Evolutionary conservation across 1,140 invertebrate genomes (phyloP).

Genomic region (Gryllus bimaculatus): DNA sequence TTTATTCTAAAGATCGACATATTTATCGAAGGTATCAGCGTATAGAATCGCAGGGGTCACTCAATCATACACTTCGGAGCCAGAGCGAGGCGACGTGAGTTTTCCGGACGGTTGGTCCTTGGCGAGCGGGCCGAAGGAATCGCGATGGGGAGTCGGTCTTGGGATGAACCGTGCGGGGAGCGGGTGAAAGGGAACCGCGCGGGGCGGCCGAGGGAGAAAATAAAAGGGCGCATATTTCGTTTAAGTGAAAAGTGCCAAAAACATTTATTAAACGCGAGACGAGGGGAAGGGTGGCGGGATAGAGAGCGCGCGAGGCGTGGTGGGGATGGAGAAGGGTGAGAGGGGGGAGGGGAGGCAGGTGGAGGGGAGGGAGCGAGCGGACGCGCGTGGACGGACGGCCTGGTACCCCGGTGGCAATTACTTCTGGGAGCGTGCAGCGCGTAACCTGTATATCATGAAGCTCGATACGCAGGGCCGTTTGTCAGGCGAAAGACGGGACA

Average conservation of each 20-base stretch:
- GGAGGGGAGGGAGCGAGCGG: neutral
- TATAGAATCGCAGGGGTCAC: neutral
- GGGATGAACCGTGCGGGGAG: neutral
- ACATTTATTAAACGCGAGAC: neutral
- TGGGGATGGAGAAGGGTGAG: neutral
- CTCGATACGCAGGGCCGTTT: neutral
- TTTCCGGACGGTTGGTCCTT: neutral
- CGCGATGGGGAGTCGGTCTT: neutral
- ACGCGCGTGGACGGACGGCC: neutral
- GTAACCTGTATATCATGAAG: neutral
- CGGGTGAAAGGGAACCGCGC: neutral
- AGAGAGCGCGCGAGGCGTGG: neutral
- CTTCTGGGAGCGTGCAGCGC: neutral
- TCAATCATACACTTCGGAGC: neutral
- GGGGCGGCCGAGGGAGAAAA: neutral
- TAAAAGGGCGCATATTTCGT: neutral
- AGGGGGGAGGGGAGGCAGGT: neutral
- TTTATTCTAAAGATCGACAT: constrained; percentile 5
- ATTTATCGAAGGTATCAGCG: neutral
- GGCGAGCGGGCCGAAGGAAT: neutral
- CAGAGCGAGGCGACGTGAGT: neutral
- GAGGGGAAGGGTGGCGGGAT: neutral
- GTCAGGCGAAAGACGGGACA: neutral
- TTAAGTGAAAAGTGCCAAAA: constrained; percentile 5
- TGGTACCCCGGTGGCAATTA: neutral